Percentiles rank a stretch among this genome's conserved stretches.
Conservation (phyloP, 2,113 vertebrate genomes). For the Nesogale talazaci region DNA sequence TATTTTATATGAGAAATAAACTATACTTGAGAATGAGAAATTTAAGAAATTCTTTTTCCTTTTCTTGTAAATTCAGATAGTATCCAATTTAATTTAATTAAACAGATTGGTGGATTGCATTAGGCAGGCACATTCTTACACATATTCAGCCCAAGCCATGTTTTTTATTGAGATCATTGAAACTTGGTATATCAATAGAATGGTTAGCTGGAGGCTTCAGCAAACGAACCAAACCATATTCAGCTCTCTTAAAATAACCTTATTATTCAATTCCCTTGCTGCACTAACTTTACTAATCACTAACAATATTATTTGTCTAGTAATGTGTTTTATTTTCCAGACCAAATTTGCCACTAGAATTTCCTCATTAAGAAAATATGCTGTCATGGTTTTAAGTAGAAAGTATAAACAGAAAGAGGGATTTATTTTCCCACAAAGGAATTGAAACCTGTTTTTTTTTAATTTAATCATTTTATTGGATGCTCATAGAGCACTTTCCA, state of each 20-base stretch:
- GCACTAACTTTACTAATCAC: conserved; percentile 43
- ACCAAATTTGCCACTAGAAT: background rate
- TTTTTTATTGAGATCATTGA: conserved; percentile 49
- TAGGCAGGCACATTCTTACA: conserved; percentile 60
- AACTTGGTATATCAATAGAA: conserved; percentile 25
- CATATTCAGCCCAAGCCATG: conserved; percentile 47
- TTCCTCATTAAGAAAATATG: background rate
- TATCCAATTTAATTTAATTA: conserved; percentile 55
- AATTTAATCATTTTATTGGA: too few relatives aligned
- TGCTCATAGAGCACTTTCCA: too few relatives aligned
- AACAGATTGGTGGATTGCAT: conserved; percentile 64
- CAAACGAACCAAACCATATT: conserved; percentile 16
- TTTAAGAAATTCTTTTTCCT: background rate
- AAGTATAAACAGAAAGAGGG: background rate
- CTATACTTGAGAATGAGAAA: background rate
- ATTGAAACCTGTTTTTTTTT: background rate
- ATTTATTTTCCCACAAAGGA: background rate
- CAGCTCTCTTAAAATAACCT: background rate
- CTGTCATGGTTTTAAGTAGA: background rate
- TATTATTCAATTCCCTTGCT: conserved; percentile 32
- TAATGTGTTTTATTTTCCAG: conserved; percentile 50
- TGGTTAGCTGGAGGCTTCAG: conserved; percentile 49
- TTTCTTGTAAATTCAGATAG: conserved; percentile 48
- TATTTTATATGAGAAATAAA: conserved; percentile 50
- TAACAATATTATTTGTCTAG: conserved; percentile 40